phyloP scores from a whole-genome alignment of 1,140 invertebrate species.

The Euwallacea fornicatus region DNA sequence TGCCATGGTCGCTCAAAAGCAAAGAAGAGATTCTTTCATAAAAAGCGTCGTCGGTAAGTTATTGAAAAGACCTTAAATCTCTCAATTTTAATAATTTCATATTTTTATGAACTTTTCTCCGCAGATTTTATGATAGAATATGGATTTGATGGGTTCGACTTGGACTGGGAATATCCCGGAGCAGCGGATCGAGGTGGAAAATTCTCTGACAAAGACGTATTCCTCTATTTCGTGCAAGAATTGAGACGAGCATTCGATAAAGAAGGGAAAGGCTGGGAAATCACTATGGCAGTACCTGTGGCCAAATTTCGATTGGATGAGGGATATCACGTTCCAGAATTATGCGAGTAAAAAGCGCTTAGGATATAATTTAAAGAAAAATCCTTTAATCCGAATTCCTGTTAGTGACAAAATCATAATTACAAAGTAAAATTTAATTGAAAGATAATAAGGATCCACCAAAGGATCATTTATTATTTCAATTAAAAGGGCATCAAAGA shows the following conservation, averaged over 20 bases:
- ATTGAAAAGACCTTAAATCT: background rate
- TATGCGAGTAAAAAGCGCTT: conserved; percentile 72
- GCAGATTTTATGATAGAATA: conserved; percentile 74
- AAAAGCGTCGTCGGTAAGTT: conserved; percentile 69
- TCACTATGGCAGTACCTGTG: conserved; percentile 84
- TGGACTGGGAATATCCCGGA: conserved; percentile 87
- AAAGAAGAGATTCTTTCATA: conserved; percentile 71
- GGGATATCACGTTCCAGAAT: conserved; percentile 84
- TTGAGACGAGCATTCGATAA: conserved; percentile 75
- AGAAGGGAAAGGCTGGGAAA: conserved; percentile 75
- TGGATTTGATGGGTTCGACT: conserved; percentile 78
- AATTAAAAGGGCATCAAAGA: too few species aligned
- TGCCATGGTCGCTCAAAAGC: conserved; percentile 69
- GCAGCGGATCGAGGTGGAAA: conserved; percentile 82
- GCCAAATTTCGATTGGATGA: conserved; percentile 83
- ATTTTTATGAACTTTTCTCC: conserved; percentile 14
- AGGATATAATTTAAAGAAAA: background rate
- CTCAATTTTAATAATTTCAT: too few species aligned
- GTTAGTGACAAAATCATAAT: background rate
- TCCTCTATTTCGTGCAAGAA: conserved; percentile 83
- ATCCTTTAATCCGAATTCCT: background rate
- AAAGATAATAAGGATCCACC: background rate
- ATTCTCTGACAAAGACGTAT: conserved; percentile 80
- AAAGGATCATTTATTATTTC: too few species aligned
- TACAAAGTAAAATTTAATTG: background rate